Evolutionary conservation across 2,888 invertebrate species (phyloP).

Genomic region (Cepaea hortensis): DNA sequence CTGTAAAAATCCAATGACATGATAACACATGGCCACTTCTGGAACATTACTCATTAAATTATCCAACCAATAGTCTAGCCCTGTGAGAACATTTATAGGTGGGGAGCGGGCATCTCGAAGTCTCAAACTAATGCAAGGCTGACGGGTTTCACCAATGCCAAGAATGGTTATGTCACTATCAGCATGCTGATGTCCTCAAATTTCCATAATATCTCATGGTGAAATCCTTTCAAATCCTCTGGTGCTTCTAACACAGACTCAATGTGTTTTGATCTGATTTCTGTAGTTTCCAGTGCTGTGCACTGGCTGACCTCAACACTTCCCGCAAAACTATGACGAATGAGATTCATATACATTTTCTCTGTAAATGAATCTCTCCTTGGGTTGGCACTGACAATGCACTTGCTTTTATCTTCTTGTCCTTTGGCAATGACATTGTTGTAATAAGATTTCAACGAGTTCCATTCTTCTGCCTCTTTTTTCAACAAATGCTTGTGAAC

Average conservation of each 20-base stretch:
- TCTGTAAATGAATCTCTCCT: constrained; percentile 45
- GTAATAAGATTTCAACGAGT: constrained; percentile 92
- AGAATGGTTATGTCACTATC: constrained; percentile 95
- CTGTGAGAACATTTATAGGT: constrained; percentile 94
- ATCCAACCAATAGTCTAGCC: constrained; percentile 95
- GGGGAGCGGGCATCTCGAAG: constrained; percentile 82
- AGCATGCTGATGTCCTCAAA: constrained; percentile 97
- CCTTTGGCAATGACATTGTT: constrained; percentile 87
- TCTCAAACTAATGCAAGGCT: constrained; percentile 93
- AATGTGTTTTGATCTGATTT: constrained; percentile 33
- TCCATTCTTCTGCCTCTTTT: constrained; percentile 87
- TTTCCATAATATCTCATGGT: constrained; percentile 82
- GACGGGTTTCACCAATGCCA: constrained; percentile 85
- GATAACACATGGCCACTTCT: constrained; percentile 96
- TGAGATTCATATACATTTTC: constrained; percentile 48
- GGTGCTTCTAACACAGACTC: constrained; percentile 11
- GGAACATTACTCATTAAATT: constrained; percentile 98
- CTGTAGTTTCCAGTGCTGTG: constrained; percentile 33
- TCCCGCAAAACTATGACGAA: constrained; percentile 47
- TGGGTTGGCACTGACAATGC: constrained; percentile 31
- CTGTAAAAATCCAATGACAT: constrained; percentile 81
- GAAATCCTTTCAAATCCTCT: constrained; percentile 55
- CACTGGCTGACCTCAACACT: constrained; percentile 35
- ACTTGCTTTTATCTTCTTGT: constrained; percentile 70
- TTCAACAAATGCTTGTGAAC: constrained; percentile 90